These are phyloP conservation scores for Parnassius apollo DNA, from an alignment of 2,888 invertebrate species.

Conservation along the genomic window DNA sequence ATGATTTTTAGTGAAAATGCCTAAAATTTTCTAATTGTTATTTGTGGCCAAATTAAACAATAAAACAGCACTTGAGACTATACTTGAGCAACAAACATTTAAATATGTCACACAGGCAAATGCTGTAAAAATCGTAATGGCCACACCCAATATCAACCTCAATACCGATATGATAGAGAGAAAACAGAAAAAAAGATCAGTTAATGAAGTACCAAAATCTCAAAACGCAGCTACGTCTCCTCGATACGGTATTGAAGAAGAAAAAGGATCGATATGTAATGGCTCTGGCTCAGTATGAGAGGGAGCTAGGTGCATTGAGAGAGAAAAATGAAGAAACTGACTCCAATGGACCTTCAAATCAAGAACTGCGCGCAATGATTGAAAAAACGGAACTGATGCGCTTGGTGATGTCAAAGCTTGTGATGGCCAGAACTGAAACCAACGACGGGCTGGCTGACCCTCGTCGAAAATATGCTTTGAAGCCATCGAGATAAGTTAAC, in stretches of 20 bases:
- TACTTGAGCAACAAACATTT: conserved; percentile 52
- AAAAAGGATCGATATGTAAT: conserved; percentile 40
- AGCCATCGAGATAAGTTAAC: conserved; percentile 14
- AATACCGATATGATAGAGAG: conserved; percentile 48
- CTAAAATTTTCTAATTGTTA: too few species aligned
- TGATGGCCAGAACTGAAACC: too few species aligned
- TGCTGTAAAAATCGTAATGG: conserved; percentile 49
- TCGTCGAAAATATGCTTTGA: conserved; percentile 11
- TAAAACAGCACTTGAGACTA: too few species aligned
- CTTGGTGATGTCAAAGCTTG: conserved; percentile 19
- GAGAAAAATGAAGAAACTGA: conserved; percentile 38
- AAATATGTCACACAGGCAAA: conserved; percentile 53
- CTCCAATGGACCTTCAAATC: conserved; percentile 40
- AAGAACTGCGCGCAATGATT: conserved; percentile 35
- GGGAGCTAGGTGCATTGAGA: conserved; percentile 40
- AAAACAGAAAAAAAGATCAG: conserved; percentile 50
- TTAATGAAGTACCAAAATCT: conserved; percentile 42
- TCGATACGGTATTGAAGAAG: conserved; percentile 40
- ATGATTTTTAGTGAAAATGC: too few species aligned
- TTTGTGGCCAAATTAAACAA: too few species aligned
- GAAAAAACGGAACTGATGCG: conserved; percentile 21
- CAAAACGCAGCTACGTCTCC: conserved; percentile 42
- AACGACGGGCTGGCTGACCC: conserved; percentile 30
- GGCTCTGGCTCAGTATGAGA: conserved; percentile 50
- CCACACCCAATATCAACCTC: conserved; percentile 40